Conservation (phyloP, 2,888 invertebrate species). For the Polia nebulosa region DNA sequence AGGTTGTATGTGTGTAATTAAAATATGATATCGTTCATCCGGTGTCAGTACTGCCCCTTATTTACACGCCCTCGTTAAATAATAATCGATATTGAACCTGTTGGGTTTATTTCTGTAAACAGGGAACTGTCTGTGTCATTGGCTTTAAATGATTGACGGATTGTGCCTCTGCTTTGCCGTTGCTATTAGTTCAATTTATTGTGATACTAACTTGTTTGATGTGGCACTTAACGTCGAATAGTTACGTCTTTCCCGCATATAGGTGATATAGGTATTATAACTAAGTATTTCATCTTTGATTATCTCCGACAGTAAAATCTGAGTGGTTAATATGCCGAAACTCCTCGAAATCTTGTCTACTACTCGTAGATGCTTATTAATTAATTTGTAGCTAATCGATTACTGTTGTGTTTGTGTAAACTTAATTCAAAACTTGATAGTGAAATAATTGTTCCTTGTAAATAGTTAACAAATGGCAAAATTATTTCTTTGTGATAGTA, state of each 20-base stretch:
- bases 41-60: neutral
- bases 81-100: neutral
- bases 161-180: neutral
- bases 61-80: neutral
- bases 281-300: constrained; percentile 7
- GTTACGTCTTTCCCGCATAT: neutral
- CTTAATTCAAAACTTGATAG: neutral
- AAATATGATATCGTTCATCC: neutral
- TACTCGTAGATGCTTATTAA: too few relatives aligned
- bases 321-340: neutral
- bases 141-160: constrained; percentile 3
- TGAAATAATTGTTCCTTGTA: too few relatives aligned
- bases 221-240: constrained; percentile 16
- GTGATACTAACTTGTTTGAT: constrained; percentile 21
- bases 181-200: constrained; percentile 13
- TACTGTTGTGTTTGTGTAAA: neutral
- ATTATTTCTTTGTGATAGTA: neutral
- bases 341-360: too few relatives aligned
- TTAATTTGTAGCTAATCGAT: too few relatives aligned
- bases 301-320: neutral
- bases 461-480: neutral
- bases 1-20: too few relatives aligned
- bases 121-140: constrained; percentile 1
- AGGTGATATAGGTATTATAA: constrained; percentile 3
- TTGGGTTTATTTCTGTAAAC: neutral